phyloP scores from a whole-genome alignment of 1,140 invertebrate species.

The Neuroterus valhalla region DNA sequence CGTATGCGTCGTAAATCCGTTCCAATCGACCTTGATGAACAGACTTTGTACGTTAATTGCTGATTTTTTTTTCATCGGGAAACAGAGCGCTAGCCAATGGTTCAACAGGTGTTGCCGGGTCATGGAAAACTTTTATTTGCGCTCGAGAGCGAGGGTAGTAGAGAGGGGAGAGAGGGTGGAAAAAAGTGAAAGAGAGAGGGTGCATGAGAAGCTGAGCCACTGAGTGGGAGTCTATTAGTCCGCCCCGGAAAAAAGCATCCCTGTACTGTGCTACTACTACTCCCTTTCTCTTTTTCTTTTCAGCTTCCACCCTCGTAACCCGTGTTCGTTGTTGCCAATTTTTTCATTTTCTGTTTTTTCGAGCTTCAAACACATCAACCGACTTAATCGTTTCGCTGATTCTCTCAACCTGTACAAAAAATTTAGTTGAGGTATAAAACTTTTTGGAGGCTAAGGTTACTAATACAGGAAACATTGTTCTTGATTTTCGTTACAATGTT shows the following conservation, averaged over 20 bases:
- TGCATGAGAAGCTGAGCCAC: slow-evolving; percentile 51
- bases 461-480: no score
- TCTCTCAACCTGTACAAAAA: not conserved
- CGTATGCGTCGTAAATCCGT: slow-evolving; percentile 62
- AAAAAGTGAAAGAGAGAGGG: slow-evolving; percentile 40
- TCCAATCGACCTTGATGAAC: slow-evolving; percentile 63
- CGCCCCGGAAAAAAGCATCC: slow-evolving; percentile 68
- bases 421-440: not conserved
- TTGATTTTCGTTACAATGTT: no score
- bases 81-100: slow-evolving; percentile 56
- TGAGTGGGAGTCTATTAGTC: slow-evolving; percentile 70
- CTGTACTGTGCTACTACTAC: slow-evolving; percentile 48
- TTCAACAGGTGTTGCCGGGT: slow-evolving; percentile 74
- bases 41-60: slow-evolving; percentile 72
- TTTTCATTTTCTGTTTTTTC: slow-evolving; percentile 62
- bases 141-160: slow-evolving; percentile 55
- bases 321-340: slow-evolving; percentile 67
- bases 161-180: slow-evolving; percentile 33
- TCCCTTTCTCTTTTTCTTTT: slow-evolving; percentile 34
- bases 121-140: slow-evolving; percentile 74
- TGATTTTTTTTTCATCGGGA: slow-evolving; percentile 56
- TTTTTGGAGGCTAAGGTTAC: not conserved
- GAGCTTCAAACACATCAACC: slow-evolving; percentile 64
- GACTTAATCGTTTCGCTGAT: slow-evolving; percentile 65
- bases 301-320: slow-evolving; percentile 45